Base-by-base conservation (phyloP, 2,888 invertebrate species). In the Cephus pulcher region DNA sequence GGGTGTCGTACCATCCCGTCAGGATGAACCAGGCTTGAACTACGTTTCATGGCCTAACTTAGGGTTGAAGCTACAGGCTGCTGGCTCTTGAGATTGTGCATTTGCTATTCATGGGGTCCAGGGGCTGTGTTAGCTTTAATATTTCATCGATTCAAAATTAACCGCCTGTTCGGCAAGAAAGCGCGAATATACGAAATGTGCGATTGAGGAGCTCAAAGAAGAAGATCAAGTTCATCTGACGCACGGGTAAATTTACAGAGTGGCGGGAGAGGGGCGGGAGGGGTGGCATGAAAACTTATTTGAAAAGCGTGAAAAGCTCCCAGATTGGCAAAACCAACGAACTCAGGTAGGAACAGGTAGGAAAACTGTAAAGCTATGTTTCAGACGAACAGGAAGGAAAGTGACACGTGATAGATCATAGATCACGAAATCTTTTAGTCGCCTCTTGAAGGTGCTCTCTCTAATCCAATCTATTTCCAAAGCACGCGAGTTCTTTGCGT, bases 61-160 rank as follows among this genome's bases (percentile, higher is more conserved):
- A 56, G 56, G 56, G 56, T 56, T 23, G 56, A 56, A 56, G 56
- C 56, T 56, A 56, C 56, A 56, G 56, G 56, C 56, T 56, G 71
- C 33, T 34, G 71, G 12, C 15, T 71, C 82, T 82, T 87, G 88
- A 71, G 71, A 89, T 89, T 89, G 87, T 86, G 87, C 88, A 89
- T 89, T 90, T 89, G 88, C 88, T 90, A 90, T 90, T 90, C 90
- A 90, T 90, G 87, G 88, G 84, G 85, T 84, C 85, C 84, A 83
- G 81, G 84, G 86, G 85, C 86, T 86, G 84, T 79, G 86, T 86
- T 82, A 84, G 84, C 86, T 88, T 88, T 86, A 87, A 90, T 88
- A 88, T 87, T 89, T 84, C 86, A 84, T 83, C 83, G 83, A 83
- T 76, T 34, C 78, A 34, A 74, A 40, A 80, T 73, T 79, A 75